These are phyloP conservation scores for Rotaria sp. DNA, from an alignment of 2,888 invertebrate species.

Conservation along the genomic window DNA sequence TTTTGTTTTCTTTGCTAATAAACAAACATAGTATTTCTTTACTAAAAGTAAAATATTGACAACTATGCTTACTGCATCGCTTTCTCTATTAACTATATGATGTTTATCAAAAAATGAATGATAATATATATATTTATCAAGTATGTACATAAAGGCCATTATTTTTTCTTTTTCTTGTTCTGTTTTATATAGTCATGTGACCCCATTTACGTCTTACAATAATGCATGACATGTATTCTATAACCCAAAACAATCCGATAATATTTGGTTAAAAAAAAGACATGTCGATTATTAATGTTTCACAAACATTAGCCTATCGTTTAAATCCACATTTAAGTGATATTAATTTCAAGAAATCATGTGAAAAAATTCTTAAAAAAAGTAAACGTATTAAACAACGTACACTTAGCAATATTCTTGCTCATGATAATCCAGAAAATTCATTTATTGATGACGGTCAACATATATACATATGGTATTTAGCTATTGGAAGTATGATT, in stretches of 20 bases:
- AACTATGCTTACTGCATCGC: too few relatives aligned
- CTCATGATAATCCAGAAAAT: not conserved
- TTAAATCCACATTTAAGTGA: not conserved
- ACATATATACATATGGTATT: not conserved
- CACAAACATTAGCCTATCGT: not conserved
- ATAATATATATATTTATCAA: not conserved
- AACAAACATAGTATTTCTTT: too few relatives aligned
- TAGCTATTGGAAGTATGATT: slow-evolving; percentile 22
- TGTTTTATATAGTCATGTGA: too few relatives aligned
- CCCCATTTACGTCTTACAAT: too few relatives aligned
- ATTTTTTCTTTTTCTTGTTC: not conserved
- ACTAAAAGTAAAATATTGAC: too few relatives aligned
- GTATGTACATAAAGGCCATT: not conserved
- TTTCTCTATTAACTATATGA: too few relatives aligned
- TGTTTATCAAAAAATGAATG: too few relatives aligned
- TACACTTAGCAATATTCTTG: not conserved
- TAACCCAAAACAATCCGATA: too few relatives aligned
- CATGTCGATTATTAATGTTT: not conserved
- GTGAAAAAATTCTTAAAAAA: not conserved
- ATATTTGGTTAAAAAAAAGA: too few relatives aligned
- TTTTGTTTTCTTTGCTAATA: too few relatives aligned
- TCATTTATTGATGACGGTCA: not conserved
- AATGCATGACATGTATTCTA: too few relatives aligned
- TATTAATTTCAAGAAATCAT: not conserved
- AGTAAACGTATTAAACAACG: not conserved